These are phyloP conservation scores for Drosophila novamexicana DNA, from an alignment of 1,140 invertebrate species.

Conservation along the genomic window DNA sequence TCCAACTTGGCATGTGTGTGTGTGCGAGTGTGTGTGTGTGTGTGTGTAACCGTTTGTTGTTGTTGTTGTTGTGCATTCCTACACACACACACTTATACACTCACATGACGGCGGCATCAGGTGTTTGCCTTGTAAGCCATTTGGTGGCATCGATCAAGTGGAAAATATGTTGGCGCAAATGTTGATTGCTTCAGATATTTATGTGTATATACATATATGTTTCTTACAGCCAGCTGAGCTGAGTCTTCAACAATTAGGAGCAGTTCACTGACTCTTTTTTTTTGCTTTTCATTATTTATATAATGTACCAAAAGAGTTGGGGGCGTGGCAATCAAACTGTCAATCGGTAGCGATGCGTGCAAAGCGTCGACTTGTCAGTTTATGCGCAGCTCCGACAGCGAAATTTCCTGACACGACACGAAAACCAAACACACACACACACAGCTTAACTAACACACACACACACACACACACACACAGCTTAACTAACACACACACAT, in stretches of 20 bases:
- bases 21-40: slow-evolving; percentile 11
- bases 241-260: slow-evolving; percentile 36
- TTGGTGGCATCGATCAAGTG: slow-evolving; percentile 45
- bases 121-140: slow-evolving; percentile 39
- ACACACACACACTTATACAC: not conserved
- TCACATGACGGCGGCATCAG: slow-evolving; percentile 24
- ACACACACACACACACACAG: not conserved
- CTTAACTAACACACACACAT: slow-evolving; percentile 15
- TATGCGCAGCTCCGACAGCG: slow-evolving; percentile 34
- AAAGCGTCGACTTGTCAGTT: slow-evolving; percentile 28
- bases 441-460: slow-evolving; percentile 15
- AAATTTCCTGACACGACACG: slow-evolving; percentile 39
- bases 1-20: slow-evolving; percentile 5
- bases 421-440: slow-evolving; percentile 8
- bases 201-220: not conserved
- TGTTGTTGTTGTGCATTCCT: slow-evolving; percentile 15
- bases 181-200: slow-evolving; percentile 32
- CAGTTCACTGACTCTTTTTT: slow-evolving; percentile 41
- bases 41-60: slow-evolving; percentile 2
- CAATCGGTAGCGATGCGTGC: slow-evolving; percentile 52
- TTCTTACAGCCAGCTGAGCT: slow-evolving; percentile 23
- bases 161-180: slow-evolving; percentile 42
- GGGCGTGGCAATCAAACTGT: slow-evolving; percentile 30
- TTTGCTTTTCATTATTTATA: not conserved
- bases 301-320: slow-evolving; percentile 7